Evolutionary conservation across 2,888 invertebrate species (phyloP).

Genomic region (Parasteatoda lunata): DNA sequence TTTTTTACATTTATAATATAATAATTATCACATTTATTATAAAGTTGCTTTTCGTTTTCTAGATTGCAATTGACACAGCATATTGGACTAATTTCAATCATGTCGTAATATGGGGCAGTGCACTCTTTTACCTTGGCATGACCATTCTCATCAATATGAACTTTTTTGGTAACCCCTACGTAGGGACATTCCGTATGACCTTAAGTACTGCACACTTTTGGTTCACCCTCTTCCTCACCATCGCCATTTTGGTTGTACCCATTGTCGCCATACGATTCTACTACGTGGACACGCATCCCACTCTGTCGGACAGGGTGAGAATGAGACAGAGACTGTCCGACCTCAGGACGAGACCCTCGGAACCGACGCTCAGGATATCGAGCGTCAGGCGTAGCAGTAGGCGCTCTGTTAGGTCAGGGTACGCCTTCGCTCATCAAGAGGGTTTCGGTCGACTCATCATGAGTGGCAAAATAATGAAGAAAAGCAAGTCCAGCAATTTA

Average conservation of each 20-base stretch:
- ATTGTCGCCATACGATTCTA: constrained; percentile 96
- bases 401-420: constrained; percentile 94
- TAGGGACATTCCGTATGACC: constrained; percentile 74
- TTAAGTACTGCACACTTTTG: constrained; percentile 89
- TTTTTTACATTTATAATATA: too few species aligned
- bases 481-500: constrained; percentile 64
- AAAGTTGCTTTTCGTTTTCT: constrained; percentile 69
- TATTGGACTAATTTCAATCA: constrained; percentile 99
- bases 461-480: constrained; percentile 92
- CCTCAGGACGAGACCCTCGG: constrained; percentile 80
- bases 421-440: constrained; percentile 98
- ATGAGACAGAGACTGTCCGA: constrained; percentile 80
- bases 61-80: constrained; percentile 97
- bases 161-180: constrained; percentile 80
- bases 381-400: constrained; percentile 92
- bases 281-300: constrained; percentile 91
- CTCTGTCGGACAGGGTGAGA: constrained; percentile 92
- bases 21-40: too few species aligned
- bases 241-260: constrained; percentile 90
- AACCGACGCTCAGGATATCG: constrained; percentile 87
- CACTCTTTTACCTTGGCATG: constrained; percentile 94
- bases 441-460: constrained; percentile 98
- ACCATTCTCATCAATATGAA: constrained; percentile 95
- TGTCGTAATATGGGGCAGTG: constrained; percentile 97
- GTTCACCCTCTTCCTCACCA: constrained; percentile 79